Base-by-base conservation (phyloP, 2,888 invertebrate species). In the Mechanitis messenoides region DNA sequence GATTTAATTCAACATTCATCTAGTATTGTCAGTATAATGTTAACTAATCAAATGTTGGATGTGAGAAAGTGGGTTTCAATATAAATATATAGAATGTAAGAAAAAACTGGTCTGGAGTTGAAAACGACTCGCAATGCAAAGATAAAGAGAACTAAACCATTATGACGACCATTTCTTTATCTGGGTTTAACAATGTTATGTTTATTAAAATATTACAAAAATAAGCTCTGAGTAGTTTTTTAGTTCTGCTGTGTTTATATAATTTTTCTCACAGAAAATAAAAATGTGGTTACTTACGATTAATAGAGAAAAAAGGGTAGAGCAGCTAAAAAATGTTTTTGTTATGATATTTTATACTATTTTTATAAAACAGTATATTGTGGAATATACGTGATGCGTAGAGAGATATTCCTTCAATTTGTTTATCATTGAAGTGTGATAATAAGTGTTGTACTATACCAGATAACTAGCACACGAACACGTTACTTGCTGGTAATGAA, bases 351-450 rank as follows among this genome's bases (percentile, higher is more conserved):
- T 20, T 20, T 20, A 20, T 20, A 20, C 1, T 20, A 20, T 20
- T 20, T 20, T 20, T 20, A 20, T 20, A 11, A 42, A 42, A 42
- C 31, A 3, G 3, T 31, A 1, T 31, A 50, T 31, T 31, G 50
- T 31, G 28, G 11, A 35, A 50, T 45, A 42, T 56, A 60, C 11
- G 33, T 42, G 11, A 9, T 45, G 53, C n/a, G 12, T 53, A 47
- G 31, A 57, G 12, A 33, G 54, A 33, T 35, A 42, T 55, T 58
- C 53, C 28, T 59, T 55, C 47, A 58, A 45, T 54, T 60, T 53
- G 45, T 62, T 66, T 74, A 75, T 75, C 75, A 69, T 63, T 61
- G 33, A 69, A 68, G 63, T 64, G 54, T 67, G 72, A 74, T 70
- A 70, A 72, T 69, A 67, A 57, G 63, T 65, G 70, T 71, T 69